Conservation (phyloP, 1,140 invertebrate genomes). For the Philotrypesis tridentata region DNA sequence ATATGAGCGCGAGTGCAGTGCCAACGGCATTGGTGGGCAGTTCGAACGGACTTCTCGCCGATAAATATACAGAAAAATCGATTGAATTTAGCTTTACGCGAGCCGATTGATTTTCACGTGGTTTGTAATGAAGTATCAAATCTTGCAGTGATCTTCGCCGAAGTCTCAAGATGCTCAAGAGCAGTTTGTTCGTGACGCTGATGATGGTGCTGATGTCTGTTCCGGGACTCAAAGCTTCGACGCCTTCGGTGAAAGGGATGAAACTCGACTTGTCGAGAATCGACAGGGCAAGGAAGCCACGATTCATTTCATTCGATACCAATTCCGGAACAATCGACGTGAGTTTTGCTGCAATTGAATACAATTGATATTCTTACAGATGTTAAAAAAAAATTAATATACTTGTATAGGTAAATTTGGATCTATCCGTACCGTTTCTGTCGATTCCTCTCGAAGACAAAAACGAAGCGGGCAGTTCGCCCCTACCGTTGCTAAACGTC, state of each 20-base stretch:
- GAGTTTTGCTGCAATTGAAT: constrained; percentile 47
- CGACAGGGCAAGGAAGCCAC: not conserved
- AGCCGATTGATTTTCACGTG: no score
- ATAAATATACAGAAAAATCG: no score
- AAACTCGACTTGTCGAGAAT: not conserved
- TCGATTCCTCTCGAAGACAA: constrained; percentile 60
- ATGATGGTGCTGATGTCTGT: constrained; percentile 15
- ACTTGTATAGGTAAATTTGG: constrained; percentile 59
- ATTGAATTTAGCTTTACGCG: no score
- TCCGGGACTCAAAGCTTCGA: not conserved
- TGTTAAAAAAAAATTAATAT: not conserved
- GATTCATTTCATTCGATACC: constrained; percentile 60
- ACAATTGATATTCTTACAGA: not conserved
- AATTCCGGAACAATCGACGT: constrained; percentile 59
- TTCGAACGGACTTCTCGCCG: no score
- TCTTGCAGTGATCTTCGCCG: not conserved
- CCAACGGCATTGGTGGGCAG: no score
- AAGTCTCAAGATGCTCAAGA: not conserved
- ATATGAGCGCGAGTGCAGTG: no score
- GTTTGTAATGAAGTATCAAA: not conserved
- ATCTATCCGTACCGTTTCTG: constrained; percentile 65
- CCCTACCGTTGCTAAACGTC: constrained; percentile 56
- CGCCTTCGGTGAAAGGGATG: not conserved
- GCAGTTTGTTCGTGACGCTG: not conserved
- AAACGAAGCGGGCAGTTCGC: constrained; percentile 36